These are phyloP conservation scores for Hedya salicella DNA, from an alignment of 2,888 invertebrate genomes.

Conservation along the genomic window DNA sequence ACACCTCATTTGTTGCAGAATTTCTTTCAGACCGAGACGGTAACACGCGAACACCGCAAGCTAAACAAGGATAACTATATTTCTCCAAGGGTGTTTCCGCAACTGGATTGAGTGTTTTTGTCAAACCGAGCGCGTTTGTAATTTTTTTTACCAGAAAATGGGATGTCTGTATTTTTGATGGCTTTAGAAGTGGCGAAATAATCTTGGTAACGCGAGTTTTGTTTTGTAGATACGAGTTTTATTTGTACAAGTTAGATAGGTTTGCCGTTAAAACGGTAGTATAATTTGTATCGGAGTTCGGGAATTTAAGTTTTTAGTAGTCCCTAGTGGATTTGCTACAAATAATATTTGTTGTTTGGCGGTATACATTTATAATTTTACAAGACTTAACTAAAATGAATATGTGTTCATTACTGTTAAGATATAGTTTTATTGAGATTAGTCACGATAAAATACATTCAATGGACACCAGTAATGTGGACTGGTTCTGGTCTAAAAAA, in stretches of 20 bases:
- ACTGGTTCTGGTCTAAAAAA: too few species aligned
- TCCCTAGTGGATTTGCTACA: neutral
- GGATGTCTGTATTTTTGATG: constrained; percentile 40
- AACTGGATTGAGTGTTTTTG: constrained; percentile 39
- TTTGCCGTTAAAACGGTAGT: too few species aligned
- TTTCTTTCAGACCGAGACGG: constrained; percentile 16
- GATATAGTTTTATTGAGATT: too few species aligned
- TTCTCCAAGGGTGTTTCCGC: constrained; percentile 41
- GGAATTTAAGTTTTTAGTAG: neutral
- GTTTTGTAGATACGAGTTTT: neutral
- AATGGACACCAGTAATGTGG: too few species aligned
- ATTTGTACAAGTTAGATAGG: neutral
- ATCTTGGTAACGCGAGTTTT: constrained; percentile 3
- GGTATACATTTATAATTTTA: neutral
- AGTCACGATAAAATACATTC: too few species aligned
- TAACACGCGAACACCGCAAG: neutral
- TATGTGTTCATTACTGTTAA: too few species aligned
- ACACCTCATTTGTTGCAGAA: constrained; percentile 42
- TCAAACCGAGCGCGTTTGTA: constrained; percentile 34
- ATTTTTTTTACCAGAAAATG: constrained; percentile 41
- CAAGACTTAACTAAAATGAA: too few species aligned
- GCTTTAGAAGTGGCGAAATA: constrained; percentile 23
- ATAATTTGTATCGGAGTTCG: neutral
- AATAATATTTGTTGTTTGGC: neutral
- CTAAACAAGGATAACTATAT: constrained; percentile 27